Percentiles rank a stretch among this genome's conserved stretches.
Evolutionary conservation across 2,888 invertebrate species (phyloP).

Genomic region (Drosophila peninsularis): DNA sequence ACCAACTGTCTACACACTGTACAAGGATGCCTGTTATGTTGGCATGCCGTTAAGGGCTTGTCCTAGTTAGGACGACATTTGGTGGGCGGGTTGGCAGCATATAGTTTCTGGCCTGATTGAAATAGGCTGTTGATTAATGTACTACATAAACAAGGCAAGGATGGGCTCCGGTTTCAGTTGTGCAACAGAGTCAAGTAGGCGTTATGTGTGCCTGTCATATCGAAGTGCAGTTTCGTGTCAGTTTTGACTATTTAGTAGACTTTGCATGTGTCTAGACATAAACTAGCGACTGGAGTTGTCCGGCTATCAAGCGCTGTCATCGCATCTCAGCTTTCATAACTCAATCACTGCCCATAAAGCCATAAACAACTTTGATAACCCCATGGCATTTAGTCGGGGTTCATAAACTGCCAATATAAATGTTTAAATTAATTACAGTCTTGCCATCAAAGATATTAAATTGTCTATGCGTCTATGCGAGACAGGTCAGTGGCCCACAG

Average conservation of each 20-base stretch:
- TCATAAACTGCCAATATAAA: constrained; percentile 76
- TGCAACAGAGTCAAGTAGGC: constrained; percentile 30
- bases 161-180: constrained; percentile 18
- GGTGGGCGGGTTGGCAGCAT: constrained; percentile 33
- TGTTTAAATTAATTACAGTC: constrained; percentile 77
- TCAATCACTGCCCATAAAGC: constrained; percentile 52
- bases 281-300: background rate
- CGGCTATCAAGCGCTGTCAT: constrained; percentile 27
- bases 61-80: constrained; percentile 46
- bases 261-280: constrained; percentile 12
- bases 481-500: constrained; percentile 20
- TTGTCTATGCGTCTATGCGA: constrained; percentile 28
- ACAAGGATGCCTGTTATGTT: constrained; percentile 25
- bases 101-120: constrained; percentile 42
- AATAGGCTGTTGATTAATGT: constrained; percentile 68
- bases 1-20: constrained; percentile 53
- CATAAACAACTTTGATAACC: constrained; percentile 48
- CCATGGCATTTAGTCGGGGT: constrained; percentile 26
- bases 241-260: constrained; percentile 37
- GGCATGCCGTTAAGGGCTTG: constrained; percentile 14
- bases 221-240: constrained; percentile 57
- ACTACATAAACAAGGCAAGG: constrained; percentile 29
- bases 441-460: constrained; percentile 58
- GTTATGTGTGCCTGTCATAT: constrained; percentile 52
- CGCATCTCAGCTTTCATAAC: constrained; percentile 60